phyloP scores from a whole-genome alignment of 1,140 invertebrate genomes.

The Sarcophaga bullata region DNA sequence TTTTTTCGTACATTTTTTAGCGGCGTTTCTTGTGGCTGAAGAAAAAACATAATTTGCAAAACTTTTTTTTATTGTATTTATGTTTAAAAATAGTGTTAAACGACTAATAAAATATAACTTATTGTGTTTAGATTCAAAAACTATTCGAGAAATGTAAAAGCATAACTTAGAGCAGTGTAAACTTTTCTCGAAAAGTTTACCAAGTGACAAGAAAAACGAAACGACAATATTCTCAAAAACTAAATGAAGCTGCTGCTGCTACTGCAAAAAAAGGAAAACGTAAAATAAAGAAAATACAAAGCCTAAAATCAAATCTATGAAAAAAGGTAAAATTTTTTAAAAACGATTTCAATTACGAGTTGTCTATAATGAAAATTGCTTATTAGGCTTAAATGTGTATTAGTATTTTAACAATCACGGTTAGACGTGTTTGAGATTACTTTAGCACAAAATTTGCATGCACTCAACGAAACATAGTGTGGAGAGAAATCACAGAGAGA shows the following conservation, averaged over 20 bases:
- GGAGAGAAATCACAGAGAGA: not conserved
- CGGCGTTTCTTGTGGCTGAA: constrained; percentile 34
- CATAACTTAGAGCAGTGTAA: not conserved
- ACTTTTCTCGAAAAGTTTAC: not conserved
- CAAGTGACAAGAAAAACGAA: constrained; percentile 18
- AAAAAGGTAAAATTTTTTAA: not conserved
- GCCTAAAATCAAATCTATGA: not conserved
- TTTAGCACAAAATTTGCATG: not conserved
- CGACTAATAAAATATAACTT: not conserved
- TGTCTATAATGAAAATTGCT: not conserved
- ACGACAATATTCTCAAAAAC: not conserved
- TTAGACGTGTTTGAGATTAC: constrained; percentile 7
- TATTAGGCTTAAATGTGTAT: not conserved
- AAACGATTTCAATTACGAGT: not conserved
- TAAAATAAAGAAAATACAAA: not conserved
- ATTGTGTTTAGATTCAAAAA: not conserved
- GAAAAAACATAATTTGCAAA: constrained; percentile 32
- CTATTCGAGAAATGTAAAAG: not conserved
- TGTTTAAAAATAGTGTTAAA: not conserved
- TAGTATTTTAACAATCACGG: not conserved
- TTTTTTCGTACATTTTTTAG: constrained; percentile 36
- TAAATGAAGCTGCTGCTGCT: not conserved
- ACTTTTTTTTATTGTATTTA: constrained; percentile 1
- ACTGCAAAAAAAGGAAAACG: not conserved
- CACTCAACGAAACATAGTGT: not conserved